A percentile compares a stretch with the other conserved stretches of the same genome.
phyloP scores from a whole-genome alignment of 1,140 invertebrate genomes.

The Tetramorium alpestre region DNA sequence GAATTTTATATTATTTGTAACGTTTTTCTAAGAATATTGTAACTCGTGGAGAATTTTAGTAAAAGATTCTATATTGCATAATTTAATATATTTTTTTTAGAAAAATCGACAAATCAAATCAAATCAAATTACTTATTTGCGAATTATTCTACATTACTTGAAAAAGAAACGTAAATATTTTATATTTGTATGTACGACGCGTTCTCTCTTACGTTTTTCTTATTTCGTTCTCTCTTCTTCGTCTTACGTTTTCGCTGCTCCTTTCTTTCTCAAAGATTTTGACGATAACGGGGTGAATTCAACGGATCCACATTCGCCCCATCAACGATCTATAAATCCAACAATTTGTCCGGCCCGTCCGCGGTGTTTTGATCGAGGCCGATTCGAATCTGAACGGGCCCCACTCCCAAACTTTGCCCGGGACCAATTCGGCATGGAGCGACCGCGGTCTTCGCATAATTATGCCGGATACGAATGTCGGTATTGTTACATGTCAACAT shows the following conservation, averaged over 20 bases:
- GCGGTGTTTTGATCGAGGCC: constrained; percentile 82
- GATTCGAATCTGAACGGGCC: constrained; percentile 76
- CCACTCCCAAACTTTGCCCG: constrained; percentile 9
- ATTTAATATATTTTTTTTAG: neutral
- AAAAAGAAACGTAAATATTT: constrained; percentile 61
- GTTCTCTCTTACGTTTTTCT: constrained; percentile 32
- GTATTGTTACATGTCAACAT: constrained; percentile 65
- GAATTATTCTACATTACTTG: constrained; percentile 25
- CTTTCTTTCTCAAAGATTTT: constrained; percentile 80
- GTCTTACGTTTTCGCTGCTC: constrained; percentile 39
- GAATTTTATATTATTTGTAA: neutral
- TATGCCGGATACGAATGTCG: constrained; percentile 75
- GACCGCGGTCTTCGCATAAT: constrained; percentile 78
- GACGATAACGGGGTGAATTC: constrained; percentile 80
- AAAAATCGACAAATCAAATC: neutral
- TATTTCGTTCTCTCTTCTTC: constrained; percentile 51
- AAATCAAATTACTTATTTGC: neutral
- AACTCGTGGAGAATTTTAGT: neutral
- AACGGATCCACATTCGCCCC: constrained; percentile 71
- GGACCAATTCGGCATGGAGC: constrained; percentile 2
- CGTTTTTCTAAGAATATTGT: neutral
- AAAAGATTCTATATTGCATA: neutral
- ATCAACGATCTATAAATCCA: constrained; percentile 83
- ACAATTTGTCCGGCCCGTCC: constrained; percentile 83
- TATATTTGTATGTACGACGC: constrained; percentile 60